Conservation (phyloP, 2,888 invertebrate species). For the Xanthorhoe designata region DNA sequence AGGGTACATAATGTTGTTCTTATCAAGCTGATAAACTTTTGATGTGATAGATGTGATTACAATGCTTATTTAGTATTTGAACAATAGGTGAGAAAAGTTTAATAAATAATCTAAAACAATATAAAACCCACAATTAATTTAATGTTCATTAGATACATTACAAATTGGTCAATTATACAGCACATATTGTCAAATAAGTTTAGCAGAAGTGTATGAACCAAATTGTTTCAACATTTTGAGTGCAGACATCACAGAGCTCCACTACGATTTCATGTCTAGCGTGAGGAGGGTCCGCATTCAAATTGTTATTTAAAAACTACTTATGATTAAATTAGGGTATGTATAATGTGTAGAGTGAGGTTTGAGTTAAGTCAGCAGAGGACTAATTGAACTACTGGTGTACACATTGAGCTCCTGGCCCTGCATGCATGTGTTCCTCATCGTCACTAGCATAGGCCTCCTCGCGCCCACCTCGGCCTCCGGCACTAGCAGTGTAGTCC, state of each 20-base stretch:
- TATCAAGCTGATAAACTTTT: slow-evolving; percentile 23
- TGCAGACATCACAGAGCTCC: background rate
- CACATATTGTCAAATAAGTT: slow-evolving; percentile 53
- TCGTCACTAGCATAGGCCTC: slow-evolving; percentile 91
- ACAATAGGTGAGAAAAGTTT: slow-evolving; percentile 5
- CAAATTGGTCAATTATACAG: slow-evolving; percentile 54
- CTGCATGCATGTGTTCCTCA: slow-evolving; percentile 84
- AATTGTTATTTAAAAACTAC: slow-evolving; percentile 53
- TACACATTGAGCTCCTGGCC: slow-evolving; percentile 91
- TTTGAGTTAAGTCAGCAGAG: slow-evolving; percentile 65
- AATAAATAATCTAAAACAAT: slow-evolving; percentile 39
- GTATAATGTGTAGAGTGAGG: slow-evolving; percentile 63
- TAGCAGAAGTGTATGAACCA: slow-evolving; percentile 57
- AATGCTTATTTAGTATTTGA: slow-evolving; percentile 5
- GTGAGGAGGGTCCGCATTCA: background rate
- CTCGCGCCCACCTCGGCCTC: slow-evolving; percentile 82
- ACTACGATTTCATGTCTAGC: background rate
- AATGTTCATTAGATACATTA: slow-evolving; percentile 40
- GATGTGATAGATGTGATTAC: slow-evolving; percentile 11
- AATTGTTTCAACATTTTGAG: background rate
- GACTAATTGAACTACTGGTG: slow-evolving; percentile 88
- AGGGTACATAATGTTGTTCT: slow-evolving; percentile 8
- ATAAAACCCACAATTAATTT: slow-evolving; percentile 45
- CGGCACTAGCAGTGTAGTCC: slow-evolving; percentile 89
- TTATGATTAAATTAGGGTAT: slow-evolving; percentile 72